Evolutionary conservation across 2,113 vertebrate genomes (phyloP).

Genomic region (Lasiurus borealis): DNA sequence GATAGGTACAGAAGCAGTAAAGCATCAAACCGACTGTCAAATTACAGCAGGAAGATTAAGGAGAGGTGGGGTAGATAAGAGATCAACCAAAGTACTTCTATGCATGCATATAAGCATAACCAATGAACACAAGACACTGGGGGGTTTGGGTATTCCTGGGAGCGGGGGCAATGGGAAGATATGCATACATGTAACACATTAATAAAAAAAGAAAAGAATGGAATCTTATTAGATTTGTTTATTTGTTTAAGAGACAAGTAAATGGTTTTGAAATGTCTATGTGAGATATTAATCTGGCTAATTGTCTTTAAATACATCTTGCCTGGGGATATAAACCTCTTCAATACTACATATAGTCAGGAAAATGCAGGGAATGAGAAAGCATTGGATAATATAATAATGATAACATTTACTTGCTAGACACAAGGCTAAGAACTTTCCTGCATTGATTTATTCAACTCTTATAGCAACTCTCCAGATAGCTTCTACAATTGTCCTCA

Average conservation of each 20-base stretch:
- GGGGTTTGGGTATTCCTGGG: too few species aligned
- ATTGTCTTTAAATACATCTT: slow-evolving; percentile 54
- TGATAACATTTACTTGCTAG: background rate
- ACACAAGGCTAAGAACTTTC: background rate
- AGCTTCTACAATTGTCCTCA: background rate
- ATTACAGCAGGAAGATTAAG: too few species aligned
- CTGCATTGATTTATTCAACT: background rate
- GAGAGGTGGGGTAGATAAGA: too few species aligned
- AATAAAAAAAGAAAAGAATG: background rate
- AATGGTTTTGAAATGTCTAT: background rate
- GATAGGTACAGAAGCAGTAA: too few species aligned
- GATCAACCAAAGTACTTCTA: too few species aligned
- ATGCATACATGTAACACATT: too few species aligned
- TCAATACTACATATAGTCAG: background rate
- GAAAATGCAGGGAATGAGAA: background rate
- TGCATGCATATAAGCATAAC: too few species aligned
- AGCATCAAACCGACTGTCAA: too few species aligned
- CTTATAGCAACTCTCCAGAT: background rate
- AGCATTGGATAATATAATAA: slow-evolving; percentile 30
- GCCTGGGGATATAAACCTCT: background rate
- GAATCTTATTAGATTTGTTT: background rate
- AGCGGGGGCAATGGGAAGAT: too few species aligned
- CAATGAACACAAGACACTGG: too few species aligned
- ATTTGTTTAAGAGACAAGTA: background rate
- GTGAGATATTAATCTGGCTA: slow-evolving; percentile 53